A percentile compares a stretch with the other conserved stretches of the same genome.
Evolutionary conservation across 2,113 vertebrate genomes (phyloP).

Genomic region (Anthoscopus minutus): DNA sequence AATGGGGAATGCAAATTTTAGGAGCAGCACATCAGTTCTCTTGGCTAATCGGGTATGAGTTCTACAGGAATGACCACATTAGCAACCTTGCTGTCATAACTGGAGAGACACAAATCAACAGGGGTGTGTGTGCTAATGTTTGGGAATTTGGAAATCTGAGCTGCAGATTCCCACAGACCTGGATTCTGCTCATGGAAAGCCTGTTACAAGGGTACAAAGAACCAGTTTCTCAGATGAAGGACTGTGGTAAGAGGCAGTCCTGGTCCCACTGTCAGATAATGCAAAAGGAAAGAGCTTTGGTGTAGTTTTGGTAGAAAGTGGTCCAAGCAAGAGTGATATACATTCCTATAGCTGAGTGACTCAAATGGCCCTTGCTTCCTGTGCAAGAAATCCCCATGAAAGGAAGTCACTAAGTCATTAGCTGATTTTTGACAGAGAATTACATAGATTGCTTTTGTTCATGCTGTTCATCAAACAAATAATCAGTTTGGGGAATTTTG

Average conservation of each 20-base stretch:
- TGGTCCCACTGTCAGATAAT: not conserved
- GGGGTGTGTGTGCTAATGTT: not conserved
- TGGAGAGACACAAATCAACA: conserved; percentile 8
- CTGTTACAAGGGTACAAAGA: not conserved
- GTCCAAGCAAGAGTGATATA: not conserved
- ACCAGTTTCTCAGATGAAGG: not conserved
- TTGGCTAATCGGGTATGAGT: not conserved
- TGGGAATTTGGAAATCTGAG: not conserved
- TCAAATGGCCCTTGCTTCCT: not conserved
- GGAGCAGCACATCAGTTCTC: conserved; percentile 44
- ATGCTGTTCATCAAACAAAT: not conserved
- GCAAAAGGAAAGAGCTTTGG: not conserved
- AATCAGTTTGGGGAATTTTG: not conserved
- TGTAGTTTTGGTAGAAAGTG: not conserved
- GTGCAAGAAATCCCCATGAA: not conserved
- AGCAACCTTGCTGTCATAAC: not conserved
- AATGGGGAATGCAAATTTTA: conserved; percentile 45
- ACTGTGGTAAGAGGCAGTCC: not conserved
- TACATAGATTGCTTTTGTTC: not conserved
- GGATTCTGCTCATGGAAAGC: not conserved
- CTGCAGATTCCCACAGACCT: not conserved
- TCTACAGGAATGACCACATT: conserved; percentile 27
- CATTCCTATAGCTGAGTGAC: not conserved
- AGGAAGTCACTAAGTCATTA: not conserved
- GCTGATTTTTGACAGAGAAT: not conserved